Base-by-base conservation (phyloP, 2,797 vertebrate species). In the Enteromius radiatus region DNA sequence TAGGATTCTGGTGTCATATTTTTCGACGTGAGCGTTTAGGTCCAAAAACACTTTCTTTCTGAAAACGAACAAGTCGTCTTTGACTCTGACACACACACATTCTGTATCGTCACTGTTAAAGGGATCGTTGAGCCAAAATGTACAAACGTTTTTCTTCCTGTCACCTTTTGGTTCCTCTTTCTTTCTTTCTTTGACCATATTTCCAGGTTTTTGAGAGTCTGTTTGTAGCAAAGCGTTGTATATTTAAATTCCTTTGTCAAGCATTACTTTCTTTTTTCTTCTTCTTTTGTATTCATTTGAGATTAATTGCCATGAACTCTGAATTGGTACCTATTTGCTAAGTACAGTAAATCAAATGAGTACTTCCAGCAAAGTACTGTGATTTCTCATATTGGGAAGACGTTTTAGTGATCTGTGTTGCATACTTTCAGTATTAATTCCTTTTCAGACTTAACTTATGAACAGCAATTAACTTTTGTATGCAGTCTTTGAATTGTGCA, bases 311-410 rank as follows among this genome's bases (percentile, higher is more conserved):
- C 92, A 94, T 93, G 91, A 92, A 91, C 93, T 92, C 92, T 88
- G 88, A 90, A 89, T 78, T 94, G 94, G 94, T 95, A 94, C 94
- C 54, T 86, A 89, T 89, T 95, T 95, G 92, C 92, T 83, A 88
- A 94, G 93, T 94, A 93, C 92, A 89, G 87, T 75, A 89, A 89
- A 93, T 89, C 89, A 87, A 88, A 85, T 63, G 90, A 91, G 93
- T 94, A 94, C 93, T 94, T 90, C 4, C 75, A 89, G 92, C 92
- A 93, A 92, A 93, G 93, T 90, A 78, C 89, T 89, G 91, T 88
- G 90, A 93, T 95, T 96, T 96, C 95, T 96, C 95, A 95, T 95
- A 95, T 96, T 96, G 95, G 94, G 95, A 96, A 96, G 95, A 93
- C 90, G 77, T 89, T 92, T 92, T 92, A 89, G 90, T 91, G 81